Evolutionary conservation across 2,888 invertebrate genomes (phyloP), one percentile per base, ranked within the genome.

Genomic region (Thereva unica): DNA sequence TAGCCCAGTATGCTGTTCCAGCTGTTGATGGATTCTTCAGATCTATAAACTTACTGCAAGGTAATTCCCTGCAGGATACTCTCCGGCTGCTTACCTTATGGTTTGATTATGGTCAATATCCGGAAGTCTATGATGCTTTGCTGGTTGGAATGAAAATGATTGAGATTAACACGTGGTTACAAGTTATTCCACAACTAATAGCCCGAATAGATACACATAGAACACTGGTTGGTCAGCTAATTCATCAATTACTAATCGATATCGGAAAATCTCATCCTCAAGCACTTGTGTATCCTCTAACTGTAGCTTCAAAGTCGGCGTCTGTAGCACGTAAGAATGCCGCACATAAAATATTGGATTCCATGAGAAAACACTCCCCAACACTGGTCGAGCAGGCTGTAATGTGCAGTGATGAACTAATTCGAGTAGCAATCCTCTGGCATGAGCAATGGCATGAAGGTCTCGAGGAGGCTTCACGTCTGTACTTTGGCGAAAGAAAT

Each of bases 371-470:
- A 71, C 95, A 97, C 80, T 95, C 95, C 61, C 90, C 88, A 10
- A 89, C 88, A 38, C 83, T 99, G 54, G 98, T 99, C 0, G 91
- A 92, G 74, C 98, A 99, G 79, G 97, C 97, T 0, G 88, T 95
- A 74, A 91, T 96, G 91, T 97, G 95, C 69, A 90, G 96, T 52
- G 97, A 98, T 75, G 99, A 99, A 80, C 83, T 99, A 56, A 98
- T 99, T 67, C 85, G 98, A 64, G 97, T 98, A 1, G 98, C 99
- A 2, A 99, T 99, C 72, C 83, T 99, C 12, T 99, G 99, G 99
- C 98, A 99, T 77, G 99, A 99, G 79, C 89, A 97, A 75, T 99
- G 99, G 99, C 96, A 98, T 77, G 99, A 99, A 79, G 98, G 97
- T 0, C 82, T 99, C 23, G 93, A 94, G 75, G 97, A 98, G 78